Percentiles rank a stretch among this genome's conserved stretches.
Conservation (phyloP, 2,797 vertebrate species). For the Rhinoraja longicauda region DNA sequence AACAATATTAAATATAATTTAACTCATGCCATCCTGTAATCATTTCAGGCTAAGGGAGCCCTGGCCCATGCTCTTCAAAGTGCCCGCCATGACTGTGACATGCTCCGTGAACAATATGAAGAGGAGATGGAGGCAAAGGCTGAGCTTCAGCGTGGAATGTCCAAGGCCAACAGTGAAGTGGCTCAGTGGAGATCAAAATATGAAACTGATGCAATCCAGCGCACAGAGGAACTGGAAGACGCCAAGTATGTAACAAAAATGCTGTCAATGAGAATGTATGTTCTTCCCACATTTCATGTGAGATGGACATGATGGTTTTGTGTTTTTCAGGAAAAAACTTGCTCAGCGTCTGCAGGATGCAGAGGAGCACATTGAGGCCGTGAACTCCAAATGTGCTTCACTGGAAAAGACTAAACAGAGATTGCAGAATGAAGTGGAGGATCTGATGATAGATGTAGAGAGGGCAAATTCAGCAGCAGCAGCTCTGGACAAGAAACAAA, state of each 20-base stretch:
- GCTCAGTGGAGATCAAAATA: slow-evolving; percentile 84
- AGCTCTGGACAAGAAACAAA: slow-evolving; percentile 79
- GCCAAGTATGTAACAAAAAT: slow-evolving; percentile 54
- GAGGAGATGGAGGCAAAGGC: slow-evolving; percentile 82
- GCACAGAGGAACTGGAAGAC: slow-evolving; percentile 62
- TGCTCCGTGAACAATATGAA: slow-evolving; percentile 58
- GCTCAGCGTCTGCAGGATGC: slow-evolving; percentile 85
- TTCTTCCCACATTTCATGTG: not conserved
- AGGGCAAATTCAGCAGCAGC: slow-evolving; percentile 78
- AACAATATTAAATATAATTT: not conserved
- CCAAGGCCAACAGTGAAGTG: slow-evolving; percentile 79
- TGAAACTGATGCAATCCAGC: slow-evolving; percentile 76
- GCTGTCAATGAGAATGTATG: not conserved
- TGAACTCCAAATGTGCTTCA: slow-evolving; percentile 84
- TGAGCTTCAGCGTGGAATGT: slow-evolving; percentile 77
- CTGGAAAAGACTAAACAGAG: slow-evolving; percentile 92
- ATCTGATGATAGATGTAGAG: slow-evolving; percentile 86
- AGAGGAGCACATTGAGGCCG: slow-evolving; percentile 80
- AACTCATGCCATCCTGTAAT: not conserved
- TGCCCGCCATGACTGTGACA: slow-evolving; percentile 38
- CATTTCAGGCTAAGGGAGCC: slow-evolving; percentile 68
- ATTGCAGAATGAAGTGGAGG: slow-evolving; percentile 86
- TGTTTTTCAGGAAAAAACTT: slow-evolving; percentile 70
- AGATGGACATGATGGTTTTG: slow-evolving; percentile 21
- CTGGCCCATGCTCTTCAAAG: slow-evolving; percentile 69